These are phyloP conservation scores for Syrphus vitripennis DNA, from an alignment of 2,888 invertebrate genomes.

Conservation along the genomic window DNA sequence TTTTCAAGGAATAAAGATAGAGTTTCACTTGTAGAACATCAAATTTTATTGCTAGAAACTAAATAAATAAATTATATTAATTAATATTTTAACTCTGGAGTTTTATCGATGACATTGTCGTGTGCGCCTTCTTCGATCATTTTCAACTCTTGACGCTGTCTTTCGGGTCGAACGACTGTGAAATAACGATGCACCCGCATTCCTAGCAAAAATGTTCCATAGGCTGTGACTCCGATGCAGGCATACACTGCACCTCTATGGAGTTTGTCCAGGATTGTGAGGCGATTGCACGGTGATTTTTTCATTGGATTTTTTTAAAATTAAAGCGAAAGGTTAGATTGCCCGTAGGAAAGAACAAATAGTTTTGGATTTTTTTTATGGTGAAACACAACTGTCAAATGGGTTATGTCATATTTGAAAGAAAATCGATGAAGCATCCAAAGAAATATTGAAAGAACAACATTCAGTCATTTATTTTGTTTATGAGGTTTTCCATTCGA, in stretches of 20 bases:
- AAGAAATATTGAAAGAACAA: neutral
- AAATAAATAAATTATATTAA: conserved; percentile 16
- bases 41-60: conserved; percentile 49
- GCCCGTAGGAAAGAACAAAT: neutral
- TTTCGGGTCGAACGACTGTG: conserved; percentile 81
- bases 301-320: conserved; percentile 75
- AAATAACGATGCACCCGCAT: conserved; percentile 82
- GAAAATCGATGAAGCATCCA: neutral
- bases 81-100: conserved; percentile 78
- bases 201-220: conserved; percentile 81
- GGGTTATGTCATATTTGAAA: conserved; percentile 4
- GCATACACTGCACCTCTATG: conserved; percentile 83
- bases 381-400: neutral
- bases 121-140: conserved; percentile 81
- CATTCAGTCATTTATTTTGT: neutral
- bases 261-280: conserved; percentile 81
- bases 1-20: conserved; percentile 34
- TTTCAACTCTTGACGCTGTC: conserved; percentile 80
- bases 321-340: neutral
- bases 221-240: conserved; percentile 83
- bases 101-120: conserved; percentile 77
- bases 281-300: conserved; percentile 76
- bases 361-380: neutral
- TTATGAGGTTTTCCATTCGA: too few species aligned
- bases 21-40: conserved; percentile 5